Conservation (phyloP, 2,797 vertebrate species). For the Cyprinella venusta region DNA sequence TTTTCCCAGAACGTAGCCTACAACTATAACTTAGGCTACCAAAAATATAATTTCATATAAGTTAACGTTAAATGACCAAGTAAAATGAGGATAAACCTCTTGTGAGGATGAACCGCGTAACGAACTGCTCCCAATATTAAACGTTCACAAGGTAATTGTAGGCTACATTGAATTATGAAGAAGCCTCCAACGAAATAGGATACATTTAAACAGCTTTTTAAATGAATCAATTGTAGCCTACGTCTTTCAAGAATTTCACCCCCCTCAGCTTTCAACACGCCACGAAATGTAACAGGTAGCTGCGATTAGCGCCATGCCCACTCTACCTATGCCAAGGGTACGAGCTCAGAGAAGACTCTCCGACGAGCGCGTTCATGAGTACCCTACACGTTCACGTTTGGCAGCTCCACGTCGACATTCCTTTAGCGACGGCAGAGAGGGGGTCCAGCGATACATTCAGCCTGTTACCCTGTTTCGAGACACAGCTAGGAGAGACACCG, state of each 20-base stretch:
- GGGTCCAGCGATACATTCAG: conserved; percentile 27
- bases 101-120: neutral
- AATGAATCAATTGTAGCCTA: neutral
- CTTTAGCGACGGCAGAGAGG: conserved; percentile 36
- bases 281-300: conserved; percentile 41
- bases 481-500: conserved; percentile 8
- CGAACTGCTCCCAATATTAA: neutral
- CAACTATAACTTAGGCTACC: neutral
- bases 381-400: conserved; percentile 80
- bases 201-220: neutral
- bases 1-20: neutral
- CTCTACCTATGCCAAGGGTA: conserved; percentile 26
- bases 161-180: neutral
- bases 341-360: conserved; percentile 28
- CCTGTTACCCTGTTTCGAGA: neutral
- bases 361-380: conserved; percentile 58
- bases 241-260: conserved; percentile 9
- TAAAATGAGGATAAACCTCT: neutral
- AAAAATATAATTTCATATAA: neutral
- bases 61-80: neutral
- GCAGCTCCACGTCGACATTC: conserved; percentile 91
- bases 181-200: neutral
- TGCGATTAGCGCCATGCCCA: conserved; percentile 32
- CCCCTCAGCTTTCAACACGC: conserved; percentile 6
- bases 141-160: neutral